These are phyloP conservation scores for Gavialis gangeticus DNA, from an alignment of 2,113 vertebrate genomes.

Conservation along the genomic window DNA sequence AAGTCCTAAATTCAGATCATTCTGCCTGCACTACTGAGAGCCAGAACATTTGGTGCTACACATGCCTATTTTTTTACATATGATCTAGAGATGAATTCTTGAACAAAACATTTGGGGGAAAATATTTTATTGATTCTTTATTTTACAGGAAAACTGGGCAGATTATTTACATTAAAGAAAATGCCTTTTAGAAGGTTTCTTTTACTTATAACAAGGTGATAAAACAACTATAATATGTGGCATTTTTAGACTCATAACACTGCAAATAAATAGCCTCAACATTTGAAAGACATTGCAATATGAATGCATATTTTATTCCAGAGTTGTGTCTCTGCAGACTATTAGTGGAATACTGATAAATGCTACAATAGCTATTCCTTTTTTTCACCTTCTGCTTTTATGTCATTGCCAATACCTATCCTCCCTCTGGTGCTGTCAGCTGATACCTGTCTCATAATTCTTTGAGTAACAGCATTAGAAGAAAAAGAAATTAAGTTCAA, in stretches of 20 bases:
- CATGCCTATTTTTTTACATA: background rate
- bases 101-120: background rate
- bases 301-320: slow-evolving; percentile 66
- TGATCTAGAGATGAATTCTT: background rate
- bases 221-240: background rate
- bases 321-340: slow-evolving; percentile 59
- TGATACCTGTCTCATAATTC: slow-evolving; percentile 73
- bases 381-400: slow-evolving; percentile 69
- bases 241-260: slow-evolving; percentile 44
- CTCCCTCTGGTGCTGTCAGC: slow-evolving; percentile 66
- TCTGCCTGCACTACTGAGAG: background rate
- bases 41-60: background rate
- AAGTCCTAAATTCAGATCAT: background rate
- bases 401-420: slow-evolving; percentile 69
- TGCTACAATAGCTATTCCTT: slow-evolving; percentile 58
- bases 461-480: slow-evolving; percentile 62
- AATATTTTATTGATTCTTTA: too few species aligned
- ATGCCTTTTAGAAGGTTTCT: background rate
- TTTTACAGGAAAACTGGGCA: background rate
- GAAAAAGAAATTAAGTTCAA: slow-evolving; percentile 76
- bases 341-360: slow-evolving; percentile 75
- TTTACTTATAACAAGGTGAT: slow-evolving; percentile 13
- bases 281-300: slow-evolving; percentile 59
- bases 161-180: slow-evolving; percentile 30
- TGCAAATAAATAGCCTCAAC: slow-evolving; percentile 64